Conservation (phyloP, 2,888 invertebrate species). For the Endotricha flammealis region DNA sequence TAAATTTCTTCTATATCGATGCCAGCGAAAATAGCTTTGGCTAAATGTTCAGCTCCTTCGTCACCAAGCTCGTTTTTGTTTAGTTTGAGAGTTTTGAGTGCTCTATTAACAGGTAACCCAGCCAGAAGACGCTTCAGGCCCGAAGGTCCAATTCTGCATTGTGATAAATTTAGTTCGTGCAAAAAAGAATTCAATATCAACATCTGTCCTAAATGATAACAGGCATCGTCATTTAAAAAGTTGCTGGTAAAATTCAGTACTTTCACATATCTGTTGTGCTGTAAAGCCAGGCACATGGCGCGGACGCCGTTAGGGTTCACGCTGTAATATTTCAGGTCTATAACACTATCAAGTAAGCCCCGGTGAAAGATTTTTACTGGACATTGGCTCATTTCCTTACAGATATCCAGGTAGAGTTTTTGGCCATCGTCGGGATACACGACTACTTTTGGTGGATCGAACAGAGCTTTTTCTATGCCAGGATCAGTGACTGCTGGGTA, state of each 20-base stretch:
- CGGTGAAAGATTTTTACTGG: slow-evolving; percentile 35
- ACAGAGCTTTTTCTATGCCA: slow-evolving; percentile 36
- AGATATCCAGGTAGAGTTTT: slow-evolving; percentile 34
- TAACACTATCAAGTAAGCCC: slow-evolving; percentile 27
- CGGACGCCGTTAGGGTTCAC: slow-evolving; percentile 32
- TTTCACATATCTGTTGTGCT: slow-evolving; percentile 32
- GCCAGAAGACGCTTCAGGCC: slow-evolving; percentile 30
- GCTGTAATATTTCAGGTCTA: slow-evolving; percentile 39
- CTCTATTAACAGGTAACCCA: slow-evolving; percentile 25
- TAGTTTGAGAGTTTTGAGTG: slow-evolving; percentile 29
- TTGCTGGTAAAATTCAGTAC: slow-evolving; percentile 36
- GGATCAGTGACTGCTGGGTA: slow-evolving; percentile 39
- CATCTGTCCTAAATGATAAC: slow-evolving; percentile 41
- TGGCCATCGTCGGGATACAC: slow-evolving; percentile 35
- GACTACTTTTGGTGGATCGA: slow-evolving; percentile 22
- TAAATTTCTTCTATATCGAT: slow-evolving; percentile 23
- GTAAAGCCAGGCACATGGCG: slow-evolving; percentile 37
- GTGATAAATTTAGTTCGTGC: slow-evolving; percentile 32
- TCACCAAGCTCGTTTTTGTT: slow-evolving; percentile 36
- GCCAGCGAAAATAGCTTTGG: slow-evolving; percentile 26
- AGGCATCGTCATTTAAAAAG: slow-evolving; percentile 38
- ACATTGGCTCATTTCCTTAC: slow-evolving; percentile 33
- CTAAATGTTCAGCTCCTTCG: slow-evolving; percentile 30
- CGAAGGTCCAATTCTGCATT: slow-evolving; percentile 39
- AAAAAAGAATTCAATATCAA: slow-evolving; percentile 31